Evolutionary conservation across 2,113 vertebrate genomes (phyloP).

Genomic region (Ochotona curzoniae): DNA sequence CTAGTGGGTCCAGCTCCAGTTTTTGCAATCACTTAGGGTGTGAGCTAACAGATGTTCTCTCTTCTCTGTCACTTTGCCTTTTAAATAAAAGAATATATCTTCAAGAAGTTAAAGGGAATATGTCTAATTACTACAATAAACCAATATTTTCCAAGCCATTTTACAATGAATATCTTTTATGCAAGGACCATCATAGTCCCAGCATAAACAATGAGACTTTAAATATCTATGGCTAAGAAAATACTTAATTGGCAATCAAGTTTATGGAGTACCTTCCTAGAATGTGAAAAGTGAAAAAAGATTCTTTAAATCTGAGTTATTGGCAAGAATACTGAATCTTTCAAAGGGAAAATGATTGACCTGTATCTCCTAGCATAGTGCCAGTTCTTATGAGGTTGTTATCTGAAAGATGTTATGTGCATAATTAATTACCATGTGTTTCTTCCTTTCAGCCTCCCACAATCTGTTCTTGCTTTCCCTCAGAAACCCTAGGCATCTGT

Average conservation of each 20-base stretch:
- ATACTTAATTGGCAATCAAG: neutral
- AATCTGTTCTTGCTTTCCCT: no score
- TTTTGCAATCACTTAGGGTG: no score
- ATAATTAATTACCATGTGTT: no score
- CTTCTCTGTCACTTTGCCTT: no score
- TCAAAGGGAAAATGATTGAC: neutral
- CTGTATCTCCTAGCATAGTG: neutral
- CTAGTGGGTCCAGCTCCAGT: no score
- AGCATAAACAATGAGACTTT: neutral
- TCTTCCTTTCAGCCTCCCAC: no score
- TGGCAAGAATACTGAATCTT: neutral
- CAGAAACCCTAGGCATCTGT: no score
- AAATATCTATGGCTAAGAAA: neutral
- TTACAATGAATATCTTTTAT: neutral
- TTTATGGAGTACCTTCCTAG: neutral
- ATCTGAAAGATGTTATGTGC: no score
- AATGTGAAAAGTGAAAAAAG: neutral
- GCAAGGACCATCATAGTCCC: neutral
- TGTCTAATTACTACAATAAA: neutral
- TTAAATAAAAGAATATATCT: no score
- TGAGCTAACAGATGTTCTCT: no score
- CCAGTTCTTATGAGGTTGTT: no score
- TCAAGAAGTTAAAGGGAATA: neutral
- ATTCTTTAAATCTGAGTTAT: neutral
- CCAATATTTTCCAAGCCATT: neutral